Conservation (phyloP, 2,113 vertebrate species). For the Brachyhypopomus occidentalis region DNA sequence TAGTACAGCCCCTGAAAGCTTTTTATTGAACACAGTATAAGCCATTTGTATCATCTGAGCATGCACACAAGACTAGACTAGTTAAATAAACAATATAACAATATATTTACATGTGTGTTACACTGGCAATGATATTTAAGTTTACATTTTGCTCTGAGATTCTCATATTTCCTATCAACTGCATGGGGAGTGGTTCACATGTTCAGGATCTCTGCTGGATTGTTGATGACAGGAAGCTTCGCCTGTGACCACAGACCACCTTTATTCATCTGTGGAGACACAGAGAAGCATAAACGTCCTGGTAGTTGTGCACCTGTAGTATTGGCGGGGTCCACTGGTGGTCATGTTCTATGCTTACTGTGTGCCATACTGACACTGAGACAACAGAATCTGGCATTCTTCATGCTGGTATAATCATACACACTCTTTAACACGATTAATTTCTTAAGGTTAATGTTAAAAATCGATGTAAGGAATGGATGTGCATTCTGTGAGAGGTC, state of each 20-base stretch:
- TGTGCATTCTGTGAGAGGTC: too few relatives aligned
- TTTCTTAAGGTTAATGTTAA: too few relatives aligned
- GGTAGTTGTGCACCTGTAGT: slow-evolving; percentile 38
- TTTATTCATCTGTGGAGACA: slow-evolving; percentile 34
- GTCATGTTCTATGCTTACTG: slow-evolving; percentile 4
- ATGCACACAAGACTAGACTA: neutral
- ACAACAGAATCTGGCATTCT: neutral
- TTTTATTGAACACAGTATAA: neutral
- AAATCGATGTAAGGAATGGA: too few relatives aligned
- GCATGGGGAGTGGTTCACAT: neutral
- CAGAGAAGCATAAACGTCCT: slow-evolving; percentile 16
- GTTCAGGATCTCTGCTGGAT: slow-evolving; percentile 5
- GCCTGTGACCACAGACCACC: slow-evolving; percentile 25
- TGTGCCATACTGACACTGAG: slow-evolving; percentile 17
- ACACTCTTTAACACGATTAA: neutral
- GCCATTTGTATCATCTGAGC: neutral
- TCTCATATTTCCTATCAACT: neutral
- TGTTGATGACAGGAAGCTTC: slow-evolving; percentile 32
- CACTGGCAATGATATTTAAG: neutral
- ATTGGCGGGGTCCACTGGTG: neutral
- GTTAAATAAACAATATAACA: neutral
- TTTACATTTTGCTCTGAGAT: neutral
- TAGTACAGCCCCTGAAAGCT: neutral
- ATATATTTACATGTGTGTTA: neutral
- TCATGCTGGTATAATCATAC: neutral